Evolutionary conservation across 1,140 invertebrate genomes (phyloP).

Genomic region (Drosophila nigromelanica): DNA sequence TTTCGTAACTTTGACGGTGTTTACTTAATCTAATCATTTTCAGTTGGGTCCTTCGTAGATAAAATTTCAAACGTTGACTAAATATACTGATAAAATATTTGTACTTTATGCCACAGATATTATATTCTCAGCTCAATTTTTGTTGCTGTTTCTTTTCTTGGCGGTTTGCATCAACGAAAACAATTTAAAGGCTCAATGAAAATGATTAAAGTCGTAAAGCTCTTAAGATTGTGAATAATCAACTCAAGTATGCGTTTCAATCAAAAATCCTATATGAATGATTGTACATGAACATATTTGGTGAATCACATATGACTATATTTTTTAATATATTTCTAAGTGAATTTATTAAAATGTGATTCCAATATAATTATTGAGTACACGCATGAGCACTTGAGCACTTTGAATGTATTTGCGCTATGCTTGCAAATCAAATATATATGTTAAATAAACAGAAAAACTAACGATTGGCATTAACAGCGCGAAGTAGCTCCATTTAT

Average conservation of each 20-base stretch:
- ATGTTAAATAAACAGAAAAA: no score
- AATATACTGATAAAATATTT: slow-evolving; percentile 48
- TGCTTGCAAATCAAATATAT: no score
- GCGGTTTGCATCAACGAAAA: slow-evolving; percentile 4
- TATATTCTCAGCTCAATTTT: slow-evolving; percentile 6
- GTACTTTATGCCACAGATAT: slow-evolving; percentile 28
- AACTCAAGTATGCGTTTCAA: background rate
- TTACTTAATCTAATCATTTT: slow-evolving; percentile 45
- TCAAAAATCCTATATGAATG: no score
- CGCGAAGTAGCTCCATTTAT: no score
- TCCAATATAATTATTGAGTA: no score
- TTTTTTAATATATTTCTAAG: background rate
- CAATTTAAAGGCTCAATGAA: background rate
- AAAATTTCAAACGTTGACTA: slow-evolving; percentile 37
- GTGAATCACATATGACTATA: background rate
- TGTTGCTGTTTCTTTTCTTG: background rate
- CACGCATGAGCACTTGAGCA: background rate
- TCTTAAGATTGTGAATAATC: slow-evolving; percentile 19
- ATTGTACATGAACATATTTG: no score
- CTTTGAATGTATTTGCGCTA: background rate
- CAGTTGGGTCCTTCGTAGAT: slow-evolving; percentile 40
- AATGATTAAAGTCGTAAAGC: slow-evolving; percentile 5
- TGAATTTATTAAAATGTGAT: no score
- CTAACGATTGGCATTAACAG: no score
- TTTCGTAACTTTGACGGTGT: slow-evolving; percentile 23